Base-by-base conservation (phyloP, 2,888 invertebrate species). In the Volucella zonaria region DNA sequence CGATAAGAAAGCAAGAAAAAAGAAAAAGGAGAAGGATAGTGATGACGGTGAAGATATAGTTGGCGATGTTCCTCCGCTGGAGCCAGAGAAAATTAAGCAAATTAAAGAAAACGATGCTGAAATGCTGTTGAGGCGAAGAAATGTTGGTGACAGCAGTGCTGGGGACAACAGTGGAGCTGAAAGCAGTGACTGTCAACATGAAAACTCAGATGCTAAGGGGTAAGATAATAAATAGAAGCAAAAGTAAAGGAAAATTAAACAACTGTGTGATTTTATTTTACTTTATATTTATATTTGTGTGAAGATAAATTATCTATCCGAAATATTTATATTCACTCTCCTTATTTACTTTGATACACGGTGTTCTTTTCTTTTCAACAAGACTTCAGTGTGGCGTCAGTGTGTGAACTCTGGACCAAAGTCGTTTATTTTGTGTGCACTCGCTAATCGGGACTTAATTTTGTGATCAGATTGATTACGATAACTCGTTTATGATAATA, bases 11-110 rank as follows among this genome's bases (percentile, higher is more conserved):
- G 94, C 94, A 88, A 96, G 96, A 93, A 88, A 88, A 3, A 91
- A 91, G 88, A 91, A 90, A 74, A 96, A 96, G 91, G 96, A 96
- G 87, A 96, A 97, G 92, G 95, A 96, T 90, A 96, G 96, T 51
- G 95, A 95, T 87, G 95, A 94, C 0, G 96, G 96, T 89, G 95
- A 95, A 81, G 94, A 95, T 45, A 83, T 87, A 42, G 89, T 88
- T 62, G 87, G 88, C 23, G 90, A 91, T 73, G 87, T 88, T 90
- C 90, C 87, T 89, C 92, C 89, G 49, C 88, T 90, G 86, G 91
- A 90, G 86, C 90, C 89, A 2, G 91, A 91, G 45, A 90, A 90
- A 87, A 91, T 90, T 76, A 90, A 91, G 87, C 90, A 90, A 87
- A 89, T 90, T 76, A 91, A 91, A 80, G 92, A 92, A 87, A 91